Evolutionary conservation across 2,888 invertebrate genomes (phyloP).

Genomic region (Vesta saturnalis): DNA sequence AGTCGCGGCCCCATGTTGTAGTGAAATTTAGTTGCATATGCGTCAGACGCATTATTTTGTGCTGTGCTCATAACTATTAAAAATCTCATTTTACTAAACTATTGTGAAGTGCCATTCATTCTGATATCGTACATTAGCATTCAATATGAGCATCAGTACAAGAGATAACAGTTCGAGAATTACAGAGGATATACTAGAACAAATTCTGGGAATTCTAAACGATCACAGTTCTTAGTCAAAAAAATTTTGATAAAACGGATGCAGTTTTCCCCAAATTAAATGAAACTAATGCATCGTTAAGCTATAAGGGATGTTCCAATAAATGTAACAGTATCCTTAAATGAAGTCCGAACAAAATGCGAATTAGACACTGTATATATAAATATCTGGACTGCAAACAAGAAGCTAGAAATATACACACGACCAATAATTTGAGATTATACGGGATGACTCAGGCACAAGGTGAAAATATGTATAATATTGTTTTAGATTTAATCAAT

Average conservation of each 20-base stretch:
- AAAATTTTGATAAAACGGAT: neutral
- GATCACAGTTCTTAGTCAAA: neutral
- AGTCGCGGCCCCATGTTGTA: too few relatives aligned
- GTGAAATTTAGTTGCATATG: too few relatives aligned
- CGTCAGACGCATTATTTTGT: too few relatives aligned
- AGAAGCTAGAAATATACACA: too few relatives aligned
- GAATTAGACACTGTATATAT: too few relatives aligned
- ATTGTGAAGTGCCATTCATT: too few relatives aligned
- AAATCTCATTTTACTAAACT: too few relatives aligned
- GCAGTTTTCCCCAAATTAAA: neutral
- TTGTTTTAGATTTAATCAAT: neutral
- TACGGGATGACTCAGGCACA: neutral
- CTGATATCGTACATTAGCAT: too few relatives aligned
- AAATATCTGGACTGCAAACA: too few relatives aligned
- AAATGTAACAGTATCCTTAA: neutral
- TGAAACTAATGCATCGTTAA: too few relatives aligned
- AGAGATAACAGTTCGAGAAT: neutral
- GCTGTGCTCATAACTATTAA: too few relatives aligned
- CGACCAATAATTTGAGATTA: neutral
- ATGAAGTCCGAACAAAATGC: neutral
- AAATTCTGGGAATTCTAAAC: neutral
- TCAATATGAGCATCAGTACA: neutral
- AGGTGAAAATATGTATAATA: neutral
- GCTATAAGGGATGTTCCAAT: neutral
- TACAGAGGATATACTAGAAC: neutral